phyloP scores from a whole-genome alignment of 1,140 invertebrate species.

The Phymorhynchus buccinoides region DNA sequence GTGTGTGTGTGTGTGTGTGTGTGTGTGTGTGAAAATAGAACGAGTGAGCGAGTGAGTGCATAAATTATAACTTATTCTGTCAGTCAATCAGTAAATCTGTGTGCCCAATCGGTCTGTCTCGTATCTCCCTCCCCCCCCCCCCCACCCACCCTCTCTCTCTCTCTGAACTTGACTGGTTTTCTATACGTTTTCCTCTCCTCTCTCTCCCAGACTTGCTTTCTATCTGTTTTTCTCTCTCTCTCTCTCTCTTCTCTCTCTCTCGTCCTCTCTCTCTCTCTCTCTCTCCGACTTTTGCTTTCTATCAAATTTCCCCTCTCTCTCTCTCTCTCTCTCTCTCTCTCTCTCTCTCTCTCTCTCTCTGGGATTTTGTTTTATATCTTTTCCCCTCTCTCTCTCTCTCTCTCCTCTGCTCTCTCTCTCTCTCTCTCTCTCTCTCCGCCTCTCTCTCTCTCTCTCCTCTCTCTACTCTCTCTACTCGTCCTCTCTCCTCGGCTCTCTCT shows the following conservation, averaged over 20 bases:
- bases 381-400: conserved; percentile 15
- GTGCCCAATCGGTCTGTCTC: background rate
- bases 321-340: background rate
- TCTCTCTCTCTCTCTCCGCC: background rate
- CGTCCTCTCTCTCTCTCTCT: too few species aligned
- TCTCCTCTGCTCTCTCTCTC: background rate
- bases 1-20: background rate
- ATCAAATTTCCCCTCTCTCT: too few species aligned
- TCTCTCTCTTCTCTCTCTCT: too few species aligned
- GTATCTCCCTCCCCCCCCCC: background rate
- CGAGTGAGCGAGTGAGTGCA: too few species aligned
- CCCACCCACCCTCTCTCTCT: background rate
- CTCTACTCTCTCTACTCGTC: too few species aligned
- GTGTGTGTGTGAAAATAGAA: too few species aligned
- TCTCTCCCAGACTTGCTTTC: too few species aligned
- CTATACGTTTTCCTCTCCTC: conserved; percentile 14
- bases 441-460: background rate
- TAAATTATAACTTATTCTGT: too few species aligned
- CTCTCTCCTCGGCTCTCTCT: too few species aligned
- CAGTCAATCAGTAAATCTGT: conserved; percentile 2
- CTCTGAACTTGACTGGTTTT: conserved; percentile 14
- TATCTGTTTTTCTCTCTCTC: too few species aligned
- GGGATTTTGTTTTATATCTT: too few species aligned
- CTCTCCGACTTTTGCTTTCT: too few species aligned
- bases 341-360: background rate